Base-by-base conservation (phyloP, 2,113 vertebrate species). In the Hemiscyllium ocellatum region DNA sequence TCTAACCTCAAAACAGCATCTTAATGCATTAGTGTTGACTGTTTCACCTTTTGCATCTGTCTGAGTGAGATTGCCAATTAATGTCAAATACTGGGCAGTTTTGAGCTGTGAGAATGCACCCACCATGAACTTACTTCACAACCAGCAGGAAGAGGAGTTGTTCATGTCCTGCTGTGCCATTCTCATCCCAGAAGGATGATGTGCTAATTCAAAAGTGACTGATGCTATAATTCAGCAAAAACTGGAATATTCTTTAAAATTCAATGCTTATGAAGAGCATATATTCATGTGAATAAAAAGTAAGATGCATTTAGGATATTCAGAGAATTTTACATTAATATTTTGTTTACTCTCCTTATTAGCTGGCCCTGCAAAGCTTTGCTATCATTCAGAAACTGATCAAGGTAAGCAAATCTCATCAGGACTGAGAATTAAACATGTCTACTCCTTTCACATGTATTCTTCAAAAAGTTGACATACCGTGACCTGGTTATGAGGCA, bases 311-410 rank as follows among this genome's bases (percentile, higher is more conserved):
- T 93, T 66, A 66, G 61, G 1, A 42, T 10, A 66, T 37, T 93
- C 61, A 22, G 33, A 93, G 61, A 42, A n/a, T 52, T 66, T 50
- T 24, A 50, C 15, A 37, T 87, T 87, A 20, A 66, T 37, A 33
- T 70, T 95, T 56, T 91, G 8, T 83, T 91, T 86, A 93, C 66
- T 72, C n/a, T 91, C 56, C 65, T 50, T n/a, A 19, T 33, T 96
- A 99, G 99, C 97, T 99, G 80, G 99, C 98, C 7, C 97, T 98
- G 76, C 99, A 99, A 96, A 99, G 98, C 96, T 99, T 98, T 96
- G 97, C 98, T 90, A 99, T 97, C 26, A 96, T 99, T 96, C 99
- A 99, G 98, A 99, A 98, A 95, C 98, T 99, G 56, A 97, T 98
- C 10, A 98, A 98, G 98, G 98, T 99, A 97, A 97, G 97, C 68